Conservation (phyloP, 1,140 invertebrate species). For the Contarinia nasturtii region DNA sequence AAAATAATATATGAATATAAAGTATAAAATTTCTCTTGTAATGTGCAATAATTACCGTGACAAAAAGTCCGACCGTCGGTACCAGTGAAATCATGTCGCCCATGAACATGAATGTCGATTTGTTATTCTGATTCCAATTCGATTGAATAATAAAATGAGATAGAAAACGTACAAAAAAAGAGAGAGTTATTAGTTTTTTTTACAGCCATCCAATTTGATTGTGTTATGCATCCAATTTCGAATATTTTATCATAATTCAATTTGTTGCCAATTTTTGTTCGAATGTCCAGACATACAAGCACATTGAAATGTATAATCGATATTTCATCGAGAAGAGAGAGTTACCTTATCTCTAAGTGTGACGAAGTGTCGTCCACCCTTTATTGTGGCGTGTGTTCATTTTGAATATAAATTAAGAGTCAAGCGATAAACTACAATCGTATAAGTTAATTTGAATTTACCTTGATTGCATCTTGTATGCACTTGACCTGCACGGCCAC, state of each 20-base stretch:
- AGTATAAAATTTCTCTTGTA: no score
- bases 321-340: background rate
- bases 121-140: slow-evolving; percentile 29
- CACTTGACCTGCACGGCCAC: slow-evolving; percentile 72
- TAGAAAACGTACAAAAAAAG: background rate
- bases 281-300: no score
- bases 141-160: background rate
- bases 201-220: no score
- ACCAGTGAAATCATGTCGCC: slow-evolving; percentile 59
- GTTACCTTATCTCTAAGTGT: background rate
- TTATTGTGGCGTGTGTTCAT: background rate
- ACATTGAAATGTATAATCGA: no score
- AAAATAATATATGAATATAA: no score
- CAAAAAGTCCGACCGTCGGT: slow-evolving; percentile 75
- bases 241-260: no score
- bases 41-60: no score
- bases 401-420: background rate
- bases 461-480: slow-evolving; percentile 68
- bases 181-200: background rate
- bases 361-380: background rate
- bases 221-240: no score
- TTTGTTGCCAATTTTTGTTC: no score
- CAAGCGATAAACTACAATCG: background rate
- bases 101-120: slow-evolving; percentile 62
- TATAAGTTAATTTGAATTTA: background rate